A percentile compares a stretch with the other conserved stretches of the same genome.
phyloP scores from a whole-genome alignment of 2,113 vertebrate species.

The Mionectes macconnelli region DNA sequence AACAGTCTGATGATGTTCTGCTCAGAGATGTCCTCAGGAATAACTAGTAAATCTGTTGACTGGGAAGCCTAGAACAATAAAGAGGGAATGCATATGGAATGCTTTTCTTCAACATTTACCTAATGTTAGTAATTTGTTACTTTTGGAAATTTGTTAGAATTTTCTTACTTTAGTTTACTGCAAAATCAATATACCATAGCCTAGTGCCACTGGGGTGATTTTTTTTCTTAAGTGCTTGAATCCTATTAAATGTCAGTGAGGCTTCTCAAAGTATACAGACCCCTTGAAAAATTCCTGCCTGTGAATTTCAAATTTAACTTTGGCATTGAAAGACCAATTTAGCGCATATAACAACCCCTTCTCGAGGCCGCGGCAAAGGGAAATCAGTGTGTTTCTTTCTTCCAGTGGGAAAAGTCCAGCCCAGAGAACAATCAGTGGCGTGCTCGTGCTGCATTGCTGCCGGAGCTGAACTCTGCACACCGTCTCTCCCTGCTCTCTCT shows the following conservation, averaged over 20 bases:
- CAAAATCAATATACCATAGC: neutral
- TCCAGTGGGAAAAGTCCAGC: neutral
- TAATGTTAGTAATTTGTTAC: neutral
- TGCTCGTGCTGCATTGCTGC: rapidly evolving
- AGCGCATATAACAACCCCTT: neutral
- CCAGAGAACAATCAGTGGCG: rapidly evolving
- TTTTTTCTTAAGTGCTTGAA: neutral
- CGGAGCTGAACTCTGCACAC: rapidly evolving
- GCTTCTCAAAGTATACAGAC: neutral
- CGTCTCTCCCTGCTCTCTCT: neutral
- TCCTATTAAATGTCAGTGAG: neutral
- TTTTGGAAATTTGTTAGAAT: neutral
- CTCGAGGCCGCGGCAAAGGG: neutral
- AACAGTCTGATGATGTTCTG: neutral
- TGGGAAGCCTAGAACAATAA: neutral
- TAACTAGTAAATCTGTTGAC: neutral
- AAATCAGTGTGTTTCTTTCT: rapidly evolving
- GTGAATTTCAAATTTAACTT: neutral
- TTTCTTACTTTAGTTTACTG: neutral
- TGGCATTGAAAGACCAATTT: neutral
- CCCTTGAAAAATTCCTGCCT: neutral
- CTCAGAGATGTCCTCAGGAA: neutral
- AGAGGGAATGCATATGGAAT: neutral
- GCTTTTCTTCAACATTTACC: neutral
- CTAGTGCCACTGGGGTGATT: neutral